A percentile compares a stretch with the other conserved stretches of the same genome.
These are phyloP conservation scores for Pluvianellus socialis DNA, from an alignment of 2,113 vertebrate species.

Conservation along the genomic window DNA sequence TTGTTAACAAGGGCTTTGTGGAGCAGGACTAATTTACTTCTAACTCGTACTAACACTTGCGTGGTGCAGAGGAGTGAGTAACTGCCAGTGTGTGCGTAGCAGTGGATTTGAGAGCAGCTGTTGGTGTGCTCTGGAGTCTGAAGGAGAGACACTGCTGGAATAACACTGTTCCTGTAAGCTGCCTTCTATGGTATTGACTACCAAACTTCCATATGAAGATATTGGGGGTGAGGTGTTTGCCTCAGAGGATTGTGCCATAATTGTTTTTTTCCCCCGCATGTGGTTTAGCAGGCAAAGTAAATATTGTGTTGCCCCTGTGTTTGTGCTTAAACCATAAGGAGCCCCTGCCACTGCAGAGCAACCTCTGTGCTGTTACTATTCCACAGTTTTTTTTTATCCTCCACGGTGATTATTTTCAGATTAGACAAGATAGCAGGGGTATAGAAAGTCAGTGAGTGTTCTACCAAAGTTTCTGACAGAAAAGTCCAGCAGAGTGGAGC, in stretches of 20 bases:
- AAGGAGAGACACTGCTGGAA: neutral
- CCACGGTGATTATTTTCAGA: neutral
- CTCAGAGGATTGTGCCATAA: neutral
- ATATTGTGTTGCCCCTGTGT: neutral
- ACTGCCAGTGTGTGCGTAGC: neutral
- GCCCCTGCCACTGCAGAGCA: neutral
- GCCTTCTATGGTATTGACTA: neutral
- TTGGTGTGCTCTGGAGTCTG: neutral
- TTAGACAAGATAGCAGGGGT: neutral
- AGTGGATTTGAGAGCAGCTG: neutral
- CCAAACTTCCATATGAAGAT: neutral
- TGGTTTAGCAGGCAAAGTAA: neutral
- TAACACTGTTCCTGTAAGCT: neutral
- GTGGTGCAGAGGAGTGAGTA: neutral
- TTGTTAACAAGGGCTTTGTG: neutral
- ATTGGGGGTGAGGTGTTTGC: neutral
- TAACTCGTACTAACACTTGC: neutral
- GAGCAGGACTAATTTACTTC: neutral
- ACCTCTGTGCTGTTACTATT: neutral
- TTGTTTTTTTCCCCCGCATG: neutral
- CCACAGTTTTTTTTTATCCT: neutral
- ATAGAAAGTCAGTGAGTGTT: neutral
- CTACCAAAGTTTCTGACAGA: neutral
- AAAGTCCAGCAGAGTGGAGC: neutral
- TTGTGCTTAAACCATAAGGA: neutral